Percentiles rank a stretch among this genome's conserved stretches.
Evolutionary conservation across 2,888 invertebrate species (phyloP).

Genomic region (Dicranocentrus wangi): DNA sequence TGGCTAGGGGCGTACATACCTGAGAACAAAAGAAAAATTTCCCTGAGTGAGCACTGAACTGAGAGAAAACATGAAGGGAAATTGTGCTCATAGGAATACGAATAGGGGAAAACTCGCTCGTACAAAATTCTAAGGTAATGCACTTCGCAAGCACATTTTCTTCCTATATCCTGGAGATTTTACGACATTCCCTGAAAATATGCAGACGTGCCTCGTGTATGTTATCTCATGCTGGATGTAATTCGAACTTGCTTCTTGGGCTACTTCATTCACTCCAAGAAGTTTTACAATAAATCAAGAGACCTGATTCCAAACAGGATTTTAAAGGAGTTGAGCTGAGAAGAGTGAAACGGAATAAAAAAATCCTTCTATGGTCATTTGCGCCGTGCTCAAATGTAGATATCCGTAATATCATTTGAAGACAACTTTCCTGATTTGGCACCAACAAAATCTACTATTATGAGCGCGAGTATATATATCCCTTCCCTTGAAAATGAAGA

Average conservation of each 20-base stretch:
- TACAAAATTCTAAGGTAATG: not conserved
- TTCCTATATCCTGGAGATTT: too few species aligned
- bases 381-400: too few species aligned
- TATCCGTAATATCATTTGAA: too few species aligned
- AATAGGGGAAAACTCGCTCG: not conserved
- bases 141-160: not conserved
- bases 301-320: not conserved
- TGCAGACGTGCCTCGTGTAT: not conserved
- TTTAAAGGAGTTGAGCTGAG: not conserved
- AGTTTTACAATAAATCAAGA: constrained; percentile 56
- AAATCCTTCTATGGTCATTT: not conserved
- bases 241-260: not conserved
- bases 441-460: not conserved
- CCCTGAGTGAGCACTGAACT: not conserved
- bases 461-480: not conserved
- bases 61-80: not conserved
- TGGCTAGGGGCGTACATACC: not conserved
- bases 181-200: not conserved
- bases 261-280: constrained; percentile 39
- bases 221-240: not conserved
- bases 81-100: constrained; percentile 24
- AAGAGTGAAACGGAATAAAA: not conserved
- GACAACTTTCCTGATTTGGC: not conserved
- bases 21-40: not conserved
- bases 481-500: constrained; percentile 35